Conservation (phyloP, 2,888 invertebrate genomes). For the Barypeithes pellucidus region DNA sequence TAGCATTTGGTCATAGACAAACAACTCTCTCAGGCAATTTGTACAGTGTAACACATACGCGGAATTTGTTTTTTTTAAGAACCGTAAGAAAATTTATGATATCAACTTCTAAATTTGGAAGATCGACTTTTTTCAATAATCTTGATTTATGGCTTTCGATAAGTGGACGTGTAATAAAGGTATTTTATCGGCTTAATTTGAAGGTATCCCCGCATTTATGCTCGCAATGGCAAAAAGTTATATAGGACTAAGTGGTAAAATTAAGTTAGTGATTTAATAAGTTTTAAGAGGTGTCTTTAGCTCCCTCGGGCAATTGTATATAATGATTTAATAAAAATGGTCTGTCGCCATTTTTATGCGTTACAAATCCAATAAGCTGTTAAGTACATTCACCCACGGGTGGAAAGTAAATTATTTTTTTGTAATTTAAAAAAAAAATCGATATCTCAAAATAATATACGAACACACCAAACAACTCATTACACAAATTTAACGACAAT, state of each 20-base stretch:
- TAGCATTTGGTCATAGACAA: conserved; percentile 22
- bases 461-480: no score
- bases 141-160: conserved; percentile 44
- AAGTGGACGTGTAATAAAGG: conserved; percentile 42
- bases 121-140: conserved; percentile 29
- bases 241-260: conserved; percentile 18
- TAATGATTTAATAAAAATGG: neutral
- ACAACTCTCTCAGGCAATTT: conserved; percentile 43
- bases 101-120: conserved; percentile 26
- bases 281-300: conserved; percentile 35
- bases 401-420: no score
- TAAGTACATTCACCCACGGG: no score
- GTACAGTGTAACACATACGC: conserved; percentile 30
- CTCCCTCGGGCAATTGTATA: neutral
- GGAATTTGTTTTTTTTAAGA: conserved; percentile 32
- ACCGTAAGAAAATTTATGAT: conserved; percentile 44
- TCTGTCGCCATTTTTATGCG: no score
- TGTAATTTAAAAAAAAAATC: no score
- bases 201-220: conserved; percentile 8
- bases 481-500: no score
- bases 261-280: conserved; percentile 36
- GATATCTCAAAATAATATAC: no score
- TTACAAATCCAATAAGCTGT: no score
- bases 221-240: conserved; percentile 30
- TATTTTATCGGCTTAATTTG: conserved; percentile 21